Conservation (phyloP, 2,113 vertebrate genomes). For the Nymphicus hollandicus region DNA sequence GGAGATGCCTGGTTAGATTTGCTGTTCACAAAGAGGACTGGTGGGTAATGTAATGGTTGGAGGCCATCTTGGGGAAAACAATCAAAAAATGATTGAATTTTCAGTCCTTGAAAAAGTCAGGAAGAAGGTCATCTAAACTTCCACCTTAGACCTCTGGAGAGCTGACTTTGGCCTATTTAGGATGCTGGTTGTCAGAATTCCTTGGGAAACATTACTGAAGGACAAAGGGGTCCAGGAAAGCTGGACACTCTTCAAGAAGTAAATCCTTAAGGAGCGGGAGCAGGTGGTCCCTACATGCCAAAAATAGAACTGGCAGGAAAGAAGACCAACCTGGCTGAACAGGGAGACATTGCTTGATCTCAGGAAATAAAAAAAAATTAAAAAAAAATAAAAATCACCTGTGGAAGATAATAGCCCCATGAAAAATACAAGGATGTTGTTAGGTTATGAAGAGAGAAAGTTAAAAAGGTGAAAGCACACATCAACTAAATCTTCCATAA, state of each 20-base stretch:
- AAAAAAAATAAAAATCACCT: not conserved
- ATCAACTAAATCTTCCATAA: not conserved
- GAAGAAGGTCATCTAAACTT: not conserved
- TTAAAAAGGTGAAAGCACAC: not conserved
- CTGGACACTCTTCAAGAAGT: not conserved
- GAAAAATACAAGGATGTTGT: not conserved
- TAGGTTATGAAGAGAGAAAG: not conserved
- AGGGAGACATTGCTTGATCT: not conserved
- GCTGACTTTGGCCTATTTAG: not conserved
- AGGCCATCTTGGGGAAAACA: not conserved
- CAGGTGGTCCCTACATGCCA: not conserved
- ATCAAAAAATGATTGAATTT: not conserved
- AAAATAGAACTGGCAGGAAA: not conserved
- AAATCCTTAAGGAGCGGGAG: not conserved
- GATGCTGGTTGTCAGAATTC: not conserved
- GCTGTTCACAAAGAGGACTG: not conserved
- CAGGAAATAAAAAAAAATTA: not conserved
- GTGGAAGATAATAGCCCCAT: not conserved
- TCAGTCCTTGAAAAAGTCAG: not conserved
- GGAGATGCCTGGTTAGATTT: not conserved
- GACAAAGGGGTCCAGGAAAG: not conserved
- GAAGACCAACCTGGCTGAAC: not conserved
- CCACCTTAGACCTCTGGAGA: not conserved
- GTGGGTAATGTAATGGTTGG: not conserved
- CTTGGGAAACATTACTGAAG: not conserved